Evolutionary conservation across 1,140 invertebrate genomes (phyloP).

Genomic region (Cherax quadricarinatus): DNA sequence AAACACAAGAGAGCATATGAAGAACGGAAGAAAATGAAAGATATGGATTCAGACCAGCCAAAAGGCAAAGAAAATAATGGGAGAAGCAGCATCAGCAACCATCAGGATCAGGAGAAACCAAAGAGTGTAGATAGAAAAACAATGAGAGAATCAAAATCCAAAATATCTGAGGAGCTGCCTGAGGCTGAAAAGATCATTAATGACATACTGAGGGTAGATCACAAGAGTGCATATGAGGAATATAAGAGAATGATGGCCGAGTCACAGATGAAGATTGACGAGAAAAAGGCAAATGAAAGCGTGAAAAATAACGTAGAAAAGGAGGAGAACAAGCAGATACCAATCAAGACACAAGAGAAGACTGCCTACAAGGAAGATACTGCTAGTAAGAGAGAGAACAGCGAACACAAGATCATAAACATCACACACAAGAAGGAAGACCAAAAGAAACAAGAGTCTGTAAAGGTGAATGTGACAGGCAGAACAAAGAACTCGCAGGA

Average conservation of each 20-base stretch:
- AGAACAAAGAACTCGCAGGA: neutral
- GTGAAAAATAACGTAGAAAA: neutral
- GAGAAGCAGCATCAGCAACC: neutral
- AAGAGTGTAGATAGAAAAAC: neutral
- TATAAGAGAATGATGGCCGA: constrained; percentile 51
- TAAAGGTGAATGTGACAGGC: neutral
- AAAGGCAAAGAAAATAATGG: neutral
- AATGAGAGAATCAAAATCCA: neutral
- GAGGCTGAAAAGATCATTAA: constrained; percentile 39
- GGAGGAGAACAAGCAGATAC: neutral
- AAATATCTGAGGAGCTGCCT: neutral
- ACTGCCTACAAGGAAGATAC: neutral
- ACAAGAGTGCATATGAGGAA: constrained; percentile 52
- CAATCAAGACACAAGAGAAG: neutral
- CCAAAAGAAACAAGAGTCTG: neutral
- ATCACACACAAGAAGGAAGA: neutral
- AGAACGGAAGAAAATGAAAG: constrained; percentile 14
- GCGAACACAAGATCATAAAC: neutral
- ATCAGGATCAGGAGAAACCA: neutral
- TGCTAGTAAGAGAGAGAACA: neutral
- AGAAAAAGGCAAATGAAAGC: neutral
- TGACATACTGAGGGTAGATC: constrained; percentile 24
- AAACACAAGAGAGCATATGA: constrained; percentile 38
- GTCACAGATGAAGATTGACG: neutral
- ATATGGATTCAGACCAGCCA: neutral